A percentile compares a stretch with the other conserved stretches of the same genome.
phyloP scores from a whole-genome alignment of 2,888 invertebrate species.

The Ypsolopha sequella region DNA sequence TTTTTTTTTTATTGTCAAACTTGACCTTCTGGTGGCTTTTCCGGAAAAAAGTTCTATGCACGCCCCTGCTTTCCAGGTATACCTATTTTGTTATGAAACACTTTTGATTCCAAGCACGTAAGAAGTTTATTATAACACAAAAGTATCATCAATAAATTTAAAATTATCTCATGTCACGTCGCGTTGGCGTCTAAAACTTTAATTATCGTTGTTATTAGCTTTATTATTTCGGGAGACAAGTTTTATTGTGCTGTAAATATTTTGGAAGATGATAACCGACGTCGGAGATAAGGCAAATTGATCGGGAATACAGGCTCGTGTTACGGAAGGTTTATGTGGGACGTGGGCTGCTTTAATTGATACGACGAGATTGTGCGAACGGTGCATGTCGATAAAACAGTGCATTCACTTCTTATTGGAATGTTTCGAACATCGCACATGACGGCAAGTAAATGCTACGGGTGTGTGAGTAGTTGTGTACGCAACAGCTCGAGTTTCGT shows the following conservation, averaged over 20 bases:
- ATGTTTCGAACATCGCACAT: no score
- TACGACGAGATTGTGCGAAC: constrained; percentile 49
- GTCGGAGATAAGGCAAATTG: constrained; percentile 62
- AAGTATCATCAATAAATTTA: constrained; percentile 7
- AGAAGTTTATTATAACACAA: constrained; percentile 3
- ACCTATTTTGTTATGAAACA: no score
- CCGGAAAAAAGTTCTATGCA: no score
- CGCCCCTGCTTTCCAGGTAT: no score
- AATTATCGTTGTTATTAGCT: constrained; percentile 52
- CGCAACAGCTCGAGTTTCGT: no score
- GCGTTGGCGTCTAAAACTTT: constrained; percentile 25
- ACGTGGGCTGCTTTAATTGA: constrained; percentile 59
- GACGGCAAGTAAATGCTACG: no score
- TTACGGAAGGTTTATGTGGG: constrained; percentile 45
- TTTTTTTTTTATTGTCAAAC: no score
- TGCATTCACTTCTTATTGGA: no score
- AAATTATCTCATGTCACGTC: constrained; percentile 6
- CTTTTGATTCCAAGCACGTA: no score
- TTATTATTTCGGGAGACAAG: constrained; percentile 53
- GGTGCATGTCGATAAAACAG: constrained; percentile 14
- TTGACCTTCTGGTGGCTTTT: no score
- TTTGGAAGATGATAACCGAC: constrained; percentile 57
- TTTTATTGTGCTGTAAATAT: constrained; percentile 67
- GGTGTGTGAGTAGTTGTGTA: no score
- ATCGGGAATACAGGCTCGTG: constrained; percentile 33